Conservation (phyloP, 2,797 vertebrate genomes). For the Acanthis flammea region DNA sequence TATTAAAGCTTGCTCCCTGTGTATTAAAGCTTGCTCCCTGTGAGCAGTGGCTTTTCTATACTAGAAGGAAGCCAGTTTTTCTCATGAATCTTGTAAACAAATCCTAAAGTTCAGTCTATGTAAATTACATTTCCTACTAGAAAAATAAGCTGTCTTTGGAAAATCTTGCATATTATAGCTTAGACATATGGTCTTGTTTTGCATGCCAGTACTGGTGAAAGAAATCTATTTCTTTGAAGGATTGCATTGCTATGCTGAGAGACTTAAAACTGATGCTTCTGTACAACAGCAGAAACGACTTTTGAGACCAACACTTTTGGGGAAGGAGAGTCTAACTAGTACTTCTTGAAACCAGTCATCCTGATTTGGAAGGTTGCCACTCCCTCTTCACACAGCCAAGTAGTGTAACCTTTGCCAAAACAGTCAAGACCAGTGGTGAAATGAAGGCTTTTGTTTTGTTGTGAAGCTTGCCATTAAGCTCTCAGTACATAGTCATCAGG, state of each 20-base stretch:
- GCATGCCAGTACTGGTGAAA: neutral
- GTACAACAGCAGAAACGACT: neutral
- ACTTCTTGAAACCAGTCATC: neutral
- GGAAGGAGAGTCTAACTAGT: neutral
- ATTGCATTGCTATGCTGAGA: neutral
- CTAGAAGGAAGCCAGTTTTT: neutral
- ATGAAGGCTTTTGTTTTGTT: neutral
- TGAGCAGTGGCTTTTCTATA: neutral
- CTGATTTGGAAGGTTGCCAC: neutral
- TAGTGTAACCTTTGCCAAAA: neutral
- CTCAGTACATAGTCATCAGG: neutral
- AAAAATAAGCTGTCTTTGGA: slow-evolving; percentile 34
- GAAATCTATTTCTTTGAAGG: neutral
- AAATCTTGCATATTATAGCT: slow-evolving; percentile 33
- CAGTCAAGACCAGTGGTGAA: neutral
- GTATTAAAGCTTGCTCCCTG: neutral
- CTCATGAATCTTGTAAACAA: neutral
- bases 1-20: neutral
- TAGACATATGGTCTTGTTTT: slow-evolving; percentile 40
- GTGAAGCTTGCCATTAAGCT: neutral
- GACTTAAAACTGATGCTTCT: neutral
- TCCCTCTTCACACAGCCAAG: neutral
- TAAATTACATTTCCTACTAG: slow-evolving; percentile 37
- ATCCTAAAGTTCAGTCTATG: neutral
- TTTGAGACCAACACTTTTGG: neutral